Conservation (phyloP, 2,797 vertebrate genomes). For the Rhynchonycteris naso region DNA sequence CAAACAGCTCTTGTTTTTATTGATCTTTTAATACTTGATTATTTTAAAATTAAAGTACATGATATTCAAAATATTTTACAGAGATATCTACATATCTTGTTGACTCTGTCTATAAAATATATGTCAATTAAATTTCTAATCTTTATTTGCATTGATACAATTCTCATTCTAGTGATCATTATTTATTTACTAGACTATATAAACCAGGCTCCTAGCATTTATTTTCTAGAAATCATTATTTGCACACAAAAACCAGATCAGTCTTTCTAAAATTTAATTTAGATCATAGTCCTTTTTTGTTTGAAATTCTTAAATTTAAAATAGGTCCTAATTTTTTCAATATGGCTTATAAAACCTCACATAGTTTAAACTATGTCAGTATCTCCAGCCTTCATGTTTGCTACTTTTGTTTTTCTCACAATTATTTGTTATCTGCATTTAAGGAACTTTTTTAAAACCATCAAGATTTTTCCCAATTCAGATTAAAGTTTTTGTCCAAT, state of each 20-base stretch:
- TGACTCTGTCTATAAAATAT: neutral
- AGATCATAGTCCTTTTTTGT: neutral
- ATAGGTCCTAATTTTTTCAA: neutral
- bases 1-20: neutral
- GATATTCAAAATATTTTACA: neutral
- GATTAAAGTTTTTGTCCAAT: neutral
- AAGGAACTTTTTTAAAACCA: neutral
- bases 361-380: neutral
- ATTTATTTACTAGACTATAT: neutral
- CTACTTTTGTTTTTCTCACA: neutral
- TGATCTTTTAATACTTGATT: neutral
- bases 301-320: neutral
- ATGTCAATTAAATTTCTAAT: neutral
- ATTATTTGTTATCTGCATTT: neutral
- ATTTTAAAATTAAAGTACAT: neutral
- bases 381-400: neutral
- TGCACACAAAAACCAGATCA: neutral
- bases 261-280: neutral
- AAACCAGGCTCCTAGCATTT: neutral
- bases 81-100: neutral
- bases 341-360: accelerated
- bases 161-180: neutral
- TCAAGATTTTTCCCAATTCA: neutral
- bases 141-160: neutral
- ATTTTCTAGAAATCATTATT: neutral